Evolutionary conservation across 1,140 invertebrate genomes (phyloP), one percentile per base, ranked within the genome.

Genomic region (Paralvinella palmiformis): DNA sequence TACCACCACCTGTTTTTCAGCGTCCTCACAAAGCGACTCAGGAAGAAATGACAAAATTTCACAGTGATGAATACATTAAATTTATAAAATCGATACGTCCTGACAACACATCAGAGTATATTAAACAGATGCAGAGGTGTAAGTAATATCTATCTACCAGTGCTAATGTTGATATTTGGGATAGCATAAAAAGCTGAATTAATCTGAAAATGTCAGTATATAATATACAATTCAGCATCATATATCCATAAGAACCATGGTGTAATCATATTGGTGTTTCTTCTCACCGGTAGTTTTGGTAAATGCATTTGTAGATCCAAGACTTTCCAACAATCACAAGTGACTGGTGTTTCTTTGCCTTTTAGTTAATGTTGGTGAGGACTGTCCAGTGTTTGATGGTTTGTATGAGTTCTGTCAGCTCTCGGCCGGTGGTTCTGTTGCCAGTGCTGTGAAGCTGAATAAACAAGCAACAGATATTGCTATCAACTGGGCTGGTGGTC

Each of bases 41-140:
- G 65, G 96, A 99, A 83, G 96, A 99, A 83, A 98, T 99, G 94
- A 99, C 96, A 22, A 98, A 98, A 81, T 99, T 98, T 79, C 97
- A 99, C 80, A 97, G 94, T 71, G 97, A 99, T 84, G 97, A 99
- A 77, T 99, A 99, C 76, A 97, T 99, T 64, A 86, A 93, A 57
- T 99, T 99, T 80, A 81, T 99, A 52, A 85, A 94, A 31, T 96
- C 92, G 66, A 99, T 99, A 72, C 85, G 94, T 69, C 97, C 96
- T 32, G 97, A 99, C 78, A 99, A 99, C 74, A 98, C 99, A 91
- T 89, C 91, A 2, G 95, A 99, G 81, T 98, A 97, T 79, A 97
- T 97, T 77, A 99, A 98, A 83, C 96, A 98, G 81, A 99, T 99
- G 96, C 96, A 98, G 78, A 85, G 94, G 80, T 99, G 55, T 57